Conservation (phyloP, 2,888 invertebrate species). For the Caenorhabditis macrosperma region DNA sequence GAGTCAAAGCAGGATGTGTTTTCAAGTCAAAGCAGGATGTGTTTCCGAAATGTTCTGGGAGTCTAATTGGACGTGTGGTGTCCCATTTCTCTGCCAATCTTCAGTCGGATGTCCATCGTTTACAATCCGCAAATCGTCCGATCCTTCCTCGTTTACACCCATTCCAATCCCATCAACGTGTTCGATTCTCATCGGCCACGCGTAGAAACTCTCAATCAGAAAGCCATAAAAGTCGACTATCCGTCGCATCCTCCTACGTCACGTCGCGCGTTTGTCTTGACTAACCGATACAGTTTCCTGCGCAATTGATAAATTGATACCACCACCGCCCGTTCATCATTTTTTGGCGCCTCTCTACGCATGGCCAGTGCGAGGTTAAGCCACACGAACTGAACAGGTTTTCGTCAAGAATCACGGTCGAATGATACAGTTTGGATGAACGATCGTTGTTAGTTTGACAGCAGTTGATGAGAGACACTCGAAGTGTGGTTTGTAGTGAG, state of each 20-base stretch:
- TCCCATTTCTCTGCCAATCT: too few relatives aligned
- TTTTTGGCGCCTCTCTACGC: constrained; percentile 31
- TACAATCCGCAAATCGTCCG: neutral
- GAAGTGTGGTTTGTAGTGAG: constrained; percentile 12
- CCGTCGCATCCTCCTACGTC: constrained; percentile 7
- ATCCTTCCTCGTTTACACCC: neutral
- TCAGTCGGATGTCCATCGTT: neutral
- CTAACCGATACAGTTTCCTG: constrained; percentile 29
- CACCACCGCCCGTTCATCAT: constrained; percentile 31
- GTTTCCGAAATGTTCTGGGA: too few relatives aligned
- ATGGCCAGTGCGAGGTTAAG: constrained; percentile 15
- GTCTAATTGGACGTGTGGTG: too few relatives aligned
- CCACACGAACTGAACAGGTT: constrained; percentile 28
- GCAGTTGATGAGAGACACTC: neutral
- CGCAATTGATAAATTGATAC: neutral
- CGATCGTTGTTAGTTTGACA: constrained; percentile 1
- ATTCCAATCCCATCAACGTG: constrained; percentile 1
- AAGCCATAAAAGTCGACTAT: constrained; percentile 26
- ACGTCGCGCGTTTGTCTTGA: constrained; percentile 14
- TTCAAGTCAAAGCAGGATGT: too few relatives aligned
- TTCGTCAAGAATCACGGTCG: neutral
- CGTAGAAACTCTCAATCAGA: constrained; percentile 24
- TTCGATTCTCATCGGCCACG: constrained; percentile 3
- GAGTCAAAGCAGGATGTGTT: neutral
- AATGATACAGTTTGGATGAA: constrained; percentile 5